Evolutionary conservation across 2,113 vertebrate genomes (phyloP), one percentile per base, ranked within the genome.

Genomic region (Nannospalax galili): DNA sequence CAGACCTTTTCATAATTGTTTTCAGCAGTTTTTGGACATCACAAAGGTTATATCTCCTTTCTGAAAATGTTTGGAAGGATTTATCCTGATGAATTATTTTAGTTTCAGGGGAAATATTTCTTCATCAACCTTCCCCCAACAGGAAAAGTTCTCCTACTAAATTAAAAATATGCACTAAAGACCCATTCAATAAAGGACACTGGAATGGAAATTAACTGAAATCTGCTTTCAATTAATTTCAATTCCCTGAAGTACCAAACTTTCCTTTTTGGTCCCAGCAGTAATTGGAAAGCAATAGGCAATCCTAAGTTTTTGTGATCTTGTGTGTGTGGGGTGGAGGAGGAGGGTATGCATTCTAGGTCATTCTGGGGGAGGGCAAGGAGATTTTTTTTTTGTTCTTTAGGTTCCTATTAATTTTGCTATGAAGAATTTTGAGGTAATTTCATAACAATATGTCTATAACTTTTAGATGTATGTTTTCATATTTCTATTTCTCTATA

Each of bases 221-320:
- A 94, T 92, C 87, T 97, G 94, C 95, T 96, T 98, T 96, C 97
- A 98, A 98, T 98, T 98, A 98, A 98, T 96, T 98, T 92, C 64
- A 92, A 85, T 97, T 97, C 96, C 97, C 95, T 65, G 0, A 94
- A 97, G 97, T 81, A 95, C 94, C 89, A 96, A 82, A 73, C 40
- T 77, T 95, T 98, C 96, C 75, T 96, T 97, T 96, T 97, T 40
- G 92, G 95, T 97, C 94, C 72, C 95, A 65, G 93, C 89, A 96
- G 97, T 98, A 98, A 96, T 0, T 96, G 95, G 90, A 97, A 98
- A 95, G 95, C 96, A 97, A 97, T 77, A 96, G 30, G 97, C 89
- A 5, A 86, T 77, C 69, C 90, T 90, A 78, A 69, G 84, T 94
- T 95, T 96, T 73, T 88, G 81, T 73, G 91, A 88, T 60, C 93